Base-by-base conservation (phyloP, 2,113 vertebrate species). In the Toxotes chatareus region DNA sequence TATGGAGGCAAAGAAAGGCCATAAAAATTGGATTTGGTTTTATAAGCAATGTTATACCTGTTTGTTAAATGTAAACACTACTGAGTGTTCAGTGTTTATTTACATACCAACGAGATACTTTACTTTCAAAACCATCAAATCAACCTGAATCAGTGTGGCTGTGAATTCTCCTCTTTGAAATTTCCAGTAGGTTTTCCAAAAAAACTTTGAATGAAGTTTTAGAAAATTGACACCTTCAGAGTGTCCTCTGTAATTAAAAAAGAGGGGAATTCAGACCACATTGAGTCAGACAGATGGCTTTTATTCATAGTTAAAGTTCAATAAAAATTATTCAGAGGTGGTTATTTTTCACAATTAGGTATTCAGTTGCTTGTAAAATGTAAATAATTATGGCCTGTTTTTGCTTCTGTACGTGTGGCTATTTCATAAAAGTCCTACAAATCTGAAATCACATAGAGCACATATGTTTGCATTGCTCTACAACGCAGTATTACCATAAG, bases 231-330 rank as follows among this genome's bases (percentile, higher is more conserved):
- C 5, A 62, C 12, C 44, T 38, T 62, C 7, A 62, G 46, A 34
- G 23, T 21, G 38, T 8, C 10, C 1, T 49, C 46, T 40, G 27
- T 9, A 13, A 13, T 16, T 56, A 21, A 53, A 4, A 42, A 13
- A 2, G 49, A 67, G 16, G 13, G 16, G 16, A 78, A 62, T 62
- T 69, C 7, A 78, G 69, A 40, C n/a, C 51, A 56, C 38, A 23
- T 14, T 16, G 21, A 21, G 34, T 31, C 17, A 46, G 44, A 46
- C 2, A 46, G 3, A 46, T 46, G 44, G 44, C 44, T 46, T 44
- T 44, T 44, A 44, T 8, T 44, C 42, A 0, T 16, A 46, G 13
- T 14, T 40, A 40, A 40, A 40, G 38, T 40, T 40, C 38, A 46
- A 16, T 3, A 14, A 16, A 14, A 46, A 14, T 2, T 46, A 16